Conservation (phyloP, 2,797 vertebrate species). For the Siniperca obscura region DNA sequence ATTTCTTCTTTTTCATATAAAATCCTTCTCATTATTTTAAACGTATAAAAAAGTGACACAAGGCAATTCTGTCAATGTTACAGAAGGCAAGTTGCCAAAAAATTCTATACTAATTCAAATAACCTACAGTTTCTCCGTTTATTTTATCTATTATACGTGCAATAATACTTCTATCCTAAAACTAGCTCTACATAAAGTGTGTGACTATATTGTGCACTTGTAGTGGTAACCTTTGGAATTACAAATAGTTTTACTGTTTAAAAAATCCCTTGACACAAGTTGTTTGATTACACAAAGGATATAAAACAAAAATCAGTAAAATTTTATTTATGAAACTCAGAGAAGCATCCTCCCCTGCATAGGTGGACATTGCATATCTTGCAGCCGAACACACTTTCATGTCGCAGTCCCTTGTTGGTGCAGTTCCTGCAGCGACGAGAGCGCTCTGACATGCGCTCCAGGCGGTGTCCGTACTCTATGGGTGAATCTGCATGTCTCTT, state of each 20-base stretch:
- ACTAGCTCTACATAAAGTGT: conserved; percentile 85
- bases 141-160: conserved; percentile 85
- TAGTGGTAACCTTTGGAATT: conserved; percentile 86
- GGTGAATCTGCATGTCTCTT: conserved; percentile 87
- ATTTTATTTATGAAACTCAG: conserved; percentile 89
- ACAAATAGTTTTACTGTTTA: conserved; percentile 78
- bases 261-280: conserved; percentile 75
- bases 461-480: conserved; percentile 88
- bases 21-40: conserved; percentile 82
- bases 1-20: conserved; percentile 81
- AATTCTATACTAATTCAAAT: conserved; percentile 86
- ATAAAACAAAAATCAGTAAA: conserved; percentile 71
- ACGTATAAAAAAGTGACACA: conserved; percentile 88
- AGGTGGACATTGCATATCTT: conserved; percentile 91
- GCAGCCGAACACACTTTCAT: conserved; percentile 89
- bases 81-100: conserved; percentile 86
- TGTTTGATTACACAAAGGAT: conserved; percentile 77
- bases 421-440: conserved; percentile 89
- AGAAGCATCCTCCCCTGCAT: conserved; percentile 89
- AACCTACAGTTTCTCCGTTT: conserved; percentile 78
- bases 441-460: conserved; percentile 90
- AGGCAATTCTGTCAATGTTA: conserved; percentile 86
- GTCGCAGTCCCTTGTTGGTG: conserved; percentile 88
- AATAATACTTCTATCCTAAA: conserved; percentile 84
- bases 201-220: conserved; percentile 85